Evolutionary conservation across 2,888 invertebrate species (phyloP).

Genomic region (Spisula solida): DNA sequence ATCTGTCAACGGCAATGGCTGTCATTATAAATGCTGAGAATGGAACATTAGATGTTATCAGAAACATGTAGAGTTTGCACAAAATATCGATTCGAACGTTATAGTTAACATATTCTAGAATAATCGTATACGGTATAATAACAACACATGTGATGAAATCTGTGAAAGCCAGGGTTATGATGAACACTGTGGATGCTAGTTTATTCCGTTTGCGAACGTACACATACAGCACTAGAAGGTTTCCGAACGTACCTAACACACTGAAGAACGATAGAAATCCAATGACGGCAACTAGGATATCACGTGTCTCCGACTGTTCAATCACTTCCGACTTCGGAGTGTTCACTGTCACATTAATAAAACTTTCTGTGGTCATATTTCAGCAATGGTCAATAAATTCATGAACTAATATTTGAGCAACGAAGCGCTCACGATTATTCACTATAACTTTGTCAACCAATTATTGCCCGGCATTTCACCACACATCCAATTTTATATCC

Average conservation of each 20-base stretch:
- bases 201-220: slow-evolving; percentile 79
- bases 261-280: slow-evolving; percentile 78
- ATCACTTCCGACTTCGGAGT: slow-evolving; percentile 31
- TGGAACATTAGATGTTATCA: slow-evolving; percentile 85
- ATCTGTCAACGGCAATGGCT: slow-evolving; percentile 83
- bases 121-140: slow-evolving; percentile 82
- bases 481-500: neutral
- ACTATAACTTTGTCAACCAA: neutral
- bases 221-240: slow-evolving; percentile 83
- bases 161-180: slow-evolving; percentile 82
- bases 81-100: slow-evolving; percentile 77
- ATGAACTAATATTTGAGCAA: neutral
- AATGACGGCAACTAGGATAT: slow-evolving; percentile 70
- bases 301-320: slow-evolving; percentile 6
- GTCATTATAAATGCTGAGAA: slow-evolving; percentile 86
- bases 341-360: slow-evolving; percentile 40
- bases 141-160: slow-evolving; percentile 82
- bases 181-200: slow-evolving; percentile 83
- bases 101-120: slow-evolving; percentile 77
- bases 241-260: slow-evolving; percentile 81
- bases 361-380: slow-evolving; percentile 9
- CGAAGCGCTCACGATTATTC: neutral
- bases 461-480: neutral
- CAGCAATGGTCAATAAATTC: neutral
- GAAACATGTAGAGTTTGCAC: slow-evolving; percentile 84